Evolutionary conservation across 2,113 vertebrate genomes (phyloP).

Genomic region (Elephas maximus): DNA sequence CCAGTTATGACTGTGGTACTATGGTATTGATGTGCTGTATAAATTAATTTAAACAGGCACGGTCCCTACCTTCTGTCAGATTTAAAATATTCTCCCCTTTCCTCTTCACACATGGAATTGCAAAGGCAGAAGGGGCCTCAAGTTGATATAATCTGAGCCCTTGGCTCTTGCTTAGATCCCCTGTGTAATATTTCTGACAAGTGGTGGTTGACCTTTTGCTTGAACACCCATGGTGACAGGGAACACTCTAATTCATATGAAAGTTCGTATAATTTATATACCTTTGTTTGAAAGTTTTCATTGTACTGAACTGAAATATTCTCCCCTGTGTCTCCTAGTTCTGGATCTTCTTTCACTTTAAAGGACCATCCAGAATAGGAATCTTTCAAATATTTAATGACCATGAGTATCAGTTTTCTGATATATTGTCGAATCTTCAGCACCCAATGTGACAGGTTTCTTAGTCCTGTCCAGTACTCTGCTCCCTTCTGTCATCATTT

Average conservation of each 20-base stretch:
- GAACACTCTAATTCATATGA: background rate
- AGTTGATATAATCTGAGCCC: background rate
- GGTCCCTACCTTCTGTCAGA: background rate
- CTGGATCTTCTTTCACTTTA: background rate
- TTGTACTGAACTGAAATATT: background rate
- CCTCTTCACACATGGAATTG: background rate
- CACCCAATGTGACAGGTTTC: background rate
- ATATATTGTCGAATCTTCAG: background rate
- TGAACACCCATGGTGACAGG: background rate
- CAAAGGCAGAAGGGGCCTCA: background rate
- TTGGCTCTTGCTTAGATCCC: background rate
- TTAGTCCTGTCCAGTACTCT: background rate
- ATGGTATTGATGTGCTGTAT: background rate
- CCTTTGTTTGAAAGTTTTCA: background rate
- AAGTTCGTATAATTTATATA: background rate
- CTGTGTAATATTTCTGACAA: background rate
- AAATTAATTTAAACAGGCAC: constrained; percentile 4
- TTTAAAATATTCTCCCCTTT: background rate
- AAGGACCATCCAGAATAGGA: background rate
- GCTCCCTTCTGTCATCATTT: background rate
- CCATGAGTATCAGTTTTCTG: background rate
- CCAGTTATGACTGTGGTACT: background rate
- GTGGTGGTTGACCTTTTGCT: background rate
- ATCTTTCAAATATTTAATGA: background rate
- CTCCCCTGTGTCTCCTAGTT: background rate